phyloP scores from a whole-genome alignment of 2,797 vertebrate species.

The Cynodonichthys magdalenae region DNA sequence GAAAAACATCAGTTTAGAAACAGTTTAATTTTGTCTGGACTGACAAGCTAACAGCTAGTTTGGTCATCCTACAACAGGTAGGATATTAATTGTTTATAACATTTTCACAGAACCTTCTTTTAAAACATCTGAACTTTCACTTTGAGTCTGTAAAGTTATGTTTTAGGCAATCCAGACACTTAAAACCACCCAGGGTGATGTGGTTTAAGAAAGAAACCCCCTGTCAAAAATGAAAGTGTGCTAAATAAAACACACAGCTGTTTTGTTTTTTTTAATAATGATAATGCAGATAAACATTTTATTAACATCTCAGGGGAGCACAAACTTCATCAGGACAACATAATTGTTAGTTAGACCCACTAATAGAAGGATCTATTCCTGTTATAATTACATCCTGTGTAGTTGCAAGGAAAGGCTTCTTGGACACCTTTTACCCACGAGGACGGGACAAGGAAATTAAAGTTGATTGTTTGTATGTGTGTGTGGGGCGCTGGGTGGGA shows the following conservation, averaged over 20 bases:
- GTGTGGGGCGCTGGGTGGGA: neutral
- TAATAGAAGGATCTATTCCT: conserved; percentile 40
- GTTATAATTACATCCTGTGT: conserved; percentile 45
- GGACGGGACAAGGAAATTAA: conserved; percentile 63
- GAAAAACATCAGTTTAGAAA: too few species aligned
- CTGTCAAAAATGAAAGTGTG: neutral
- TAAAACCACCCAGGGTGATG: too few species aligned
- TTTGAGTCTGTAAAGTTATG: too few species aligned
- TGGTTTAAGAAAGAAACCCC: too few species aligned
- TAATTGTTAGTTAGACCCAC: conserved; percentile 32
- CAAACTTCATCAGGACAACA: conserved; percentile 17
- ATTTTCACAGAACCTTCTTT: too few species aligned
- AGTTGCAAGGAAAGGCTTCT: conserved; percentile 46
- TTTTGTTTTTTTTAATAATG: neutral
- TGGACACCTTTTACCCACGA: conserved; percentile 39
- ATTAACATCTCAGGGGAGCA: conserved; percentile 13
- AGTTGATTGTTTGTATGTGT: conserved; percentile 45
- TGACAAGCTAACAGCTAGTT: too few species aligned
- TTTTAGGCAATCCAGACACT: too few species aligned
- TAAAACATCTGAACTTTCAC: too few species aligned
- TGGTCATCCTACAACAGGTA: too few species aligned
- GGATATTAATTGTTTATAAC: too few species aligned
- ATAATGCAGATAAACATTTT: conserved; percentile 3
- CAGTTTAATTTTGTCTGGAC: too few species aligned
- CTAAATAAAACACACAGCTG: neutral